phyloP scores from a whole-genome alignment of 1,140 invertebrate genomes.

The Anastatus disparis region DNA sequence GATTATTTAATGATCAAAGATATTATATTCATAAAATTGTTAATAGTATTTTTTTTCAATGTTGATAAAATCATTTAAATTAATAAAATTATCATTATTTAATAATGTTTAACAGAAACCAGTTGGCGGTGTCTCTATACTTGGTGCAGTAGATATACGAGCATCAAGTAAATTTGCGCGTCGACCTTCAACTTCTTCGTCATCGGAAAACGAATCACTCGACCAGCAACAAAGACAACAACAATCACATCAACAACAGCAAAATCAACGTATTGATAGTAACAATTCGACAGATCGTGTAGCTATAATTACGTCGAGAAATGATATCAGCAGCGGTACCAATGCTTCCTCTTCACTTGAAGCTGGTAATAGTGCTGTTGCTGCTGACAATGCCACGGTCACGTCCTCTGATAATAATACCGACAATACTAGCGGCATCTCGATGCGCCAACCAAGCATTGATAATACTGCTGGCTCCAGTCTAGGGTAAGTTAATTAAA shows the following conservation, averaged over 20 bases:
- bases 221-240: too few relatives aligned
- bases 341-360: constrained; percentile 20
- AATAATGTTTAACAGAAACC: too few relatives aligned
- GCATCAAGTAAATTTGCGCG: constrained; percentile 43
- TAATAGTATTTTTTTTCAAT: too few relatives aligned
- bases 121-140: constrained; percentile 67
- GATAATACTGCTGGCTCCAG: constrained; percentile 45
- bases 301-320: constrained; percentile 19
- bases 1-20: too few relatives aligned
- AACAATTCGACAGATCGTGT: constrained; percentile 49
- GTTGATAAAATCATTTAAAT: neutral
- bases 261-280: neutral
- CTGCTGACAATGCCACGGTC: constrained; percentile 23
- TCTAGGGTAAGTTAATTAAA: constrained; percentile 48
- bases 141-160: constrained; percentile 60
- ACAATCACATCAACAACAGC: too few relatives aligned
- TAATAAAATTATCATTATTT: constrained; percentile 42
- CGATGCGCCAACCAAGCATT: constrained; percentile 45
- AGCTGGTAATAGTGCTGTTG: neutral
- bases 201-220: constrained; percentile 1
- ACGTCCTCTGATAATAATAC: constrained; percentile 29
- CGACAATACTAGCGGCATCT: constrained; percentile 51
- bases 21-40: too few relatives aligned
- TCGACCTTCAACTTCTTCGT: constrained; percentile 16
- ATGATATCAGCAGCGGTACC: constrained; percentile 22